phyloP scores from a whole-genome alignment of 2,888 invertebrate genomes.

The Ichneumoninae sp. region DNA sequence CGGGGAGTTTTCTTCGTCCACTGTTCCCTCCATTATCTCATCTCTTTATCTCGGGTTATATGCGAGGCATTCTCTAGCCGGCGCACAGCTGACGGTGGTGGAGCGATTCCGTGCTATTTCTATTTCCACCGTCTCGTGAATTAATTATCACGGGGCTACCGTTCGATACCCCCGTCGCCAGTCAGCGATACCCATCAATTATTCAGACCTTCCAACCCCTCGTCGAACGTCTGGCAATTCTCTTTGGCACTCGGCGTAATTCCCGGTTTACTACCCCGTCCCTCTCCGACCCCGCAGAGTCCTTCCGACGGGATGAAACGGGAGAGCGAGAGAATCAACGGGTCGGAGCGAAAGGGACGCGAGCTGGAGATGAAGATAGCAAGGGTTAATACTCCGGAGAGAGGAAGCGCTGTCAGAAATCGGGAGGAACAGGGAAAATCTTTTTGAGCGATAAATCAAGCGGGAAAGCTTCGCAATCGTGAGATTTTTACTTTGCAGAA shows the following conservation, averaged over 20 bases:
- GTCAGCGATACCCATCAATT: slow-evolving; percentile 76
- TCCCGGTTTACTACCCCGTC: slow-evolving; percentile 60
- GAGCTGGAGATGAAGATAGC: slow-evolving; percentile 23
- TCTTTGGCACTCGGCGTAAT: slow-evolving; percentile 67
- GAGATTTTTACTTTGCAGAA: slow-evolving; percentile 6
- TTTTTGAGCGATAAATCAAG: slow-evolving; percentile 25
- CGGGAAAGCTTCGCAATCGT: slow-evolving; percentile 3
- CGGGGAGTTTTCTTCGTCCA: slow-evolving; percentile 21
- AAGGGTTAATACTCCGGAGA: slow-evolving; percentile 31
- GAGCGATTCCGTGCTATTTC: slow-evolving; percentile 74
- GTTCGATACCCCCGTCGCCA: slow-evolving; percentile 76
- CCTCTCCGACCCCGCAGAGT: background rate
- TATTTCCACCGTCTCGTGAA: slow-evolving; percentile 79
- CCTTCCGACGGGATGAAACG: slow-evolving; percentile 52
- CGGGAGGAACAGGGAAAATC: slow-evolving; percentile 12
- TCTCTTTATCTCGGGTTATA: slow-evolving; percentile 50
- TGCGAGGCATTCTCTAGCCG: slow-evolving; percentile 35
- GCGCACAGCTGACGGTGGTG: slow-evolving; percentile 14
- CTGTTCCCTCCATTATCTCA: slow-evolving; percentile 20
- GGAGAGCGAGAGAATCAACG: slow-evolving; percentile 5
- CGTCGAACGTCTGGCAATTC: slow-evolving; percentile 65
- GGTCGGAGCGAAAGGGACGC: slow-evolving; percentile 16
- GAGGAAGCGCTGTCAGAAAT: slow-evolving; percentile 17
- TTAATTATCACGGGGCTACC: slow-evolving; percentile 80
- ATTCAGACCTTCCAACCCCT: slow-evolving; percentile 70